Conservation (phyloP, 2,888 invertebrate genomes). For the Gandaritis pyraliata region DNA sequence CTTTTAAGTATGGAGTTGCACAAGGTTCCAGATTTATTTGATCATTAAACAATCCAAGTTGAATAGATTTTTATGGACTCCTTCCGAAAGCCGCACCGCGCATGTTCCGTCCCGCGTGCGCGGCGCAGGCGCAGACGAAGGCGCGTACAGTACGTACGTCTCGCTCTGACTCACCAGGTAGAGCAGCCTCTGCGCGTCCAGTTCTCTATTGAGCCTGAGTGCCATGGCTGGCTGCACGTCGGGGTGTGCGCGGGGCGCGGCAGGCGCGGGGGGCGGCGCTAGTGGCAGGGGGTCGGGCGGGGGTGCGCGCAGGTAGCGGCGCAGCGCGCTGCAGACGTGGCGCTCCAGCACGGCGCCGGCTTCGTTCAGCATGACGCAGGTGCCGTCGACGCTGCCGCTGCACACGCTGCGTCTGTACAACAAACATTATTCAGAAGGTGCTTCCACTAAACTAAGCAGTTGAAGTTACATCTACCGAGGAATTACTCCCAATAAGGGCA, state of each 20-base stretch:
- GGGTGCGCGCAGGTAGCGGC: conserved; percentile 85
- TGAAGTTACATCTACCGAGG: no score
- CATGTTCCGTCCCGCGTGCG: no score
- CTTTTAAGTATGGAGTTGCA: no score
- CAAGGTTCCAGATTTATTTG: no score
- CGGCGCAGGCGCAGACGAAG: no score
- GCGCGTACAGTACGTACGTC: no score
- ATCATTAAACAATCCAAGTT: no score
- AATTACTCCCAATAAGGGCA: no score
- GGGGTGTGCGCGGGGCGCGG: conserved; percentile 29
- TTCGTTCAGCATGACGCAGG: conserved; percentile 98
- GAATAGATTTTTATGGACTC: no score
- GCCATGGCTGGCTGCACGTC: conserved; percentile 67
- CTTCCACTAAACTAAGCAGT: no score
- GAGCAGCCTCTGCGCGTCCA: conserved; percentile 89
- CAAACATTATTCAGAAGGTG: no score
- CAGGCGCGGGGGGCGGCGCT: conserved; percentile 73
- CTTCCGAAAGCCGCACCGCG: no score
- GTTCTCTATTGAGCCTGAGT: conserved; percentile 87
- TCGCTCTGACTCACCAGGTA: conserved; percentile 92
- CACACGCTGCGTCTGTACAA: conserved; percentile 92
- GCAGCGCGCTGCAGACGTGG: conserved; percentile 68
- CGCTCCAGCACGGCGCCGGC: conserved; percentile 94
- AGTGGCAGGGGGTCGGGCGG: conserved; percentile 65
- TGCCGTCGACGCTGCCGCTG: conserved; percentile 96